A percentile compares a stretch with the other conserved stretches of the same genome.
phyloP scores from a whole-genome alignment of 2,888 invertebrate genomes.

The Leptopterna dolabrata region DNA sequence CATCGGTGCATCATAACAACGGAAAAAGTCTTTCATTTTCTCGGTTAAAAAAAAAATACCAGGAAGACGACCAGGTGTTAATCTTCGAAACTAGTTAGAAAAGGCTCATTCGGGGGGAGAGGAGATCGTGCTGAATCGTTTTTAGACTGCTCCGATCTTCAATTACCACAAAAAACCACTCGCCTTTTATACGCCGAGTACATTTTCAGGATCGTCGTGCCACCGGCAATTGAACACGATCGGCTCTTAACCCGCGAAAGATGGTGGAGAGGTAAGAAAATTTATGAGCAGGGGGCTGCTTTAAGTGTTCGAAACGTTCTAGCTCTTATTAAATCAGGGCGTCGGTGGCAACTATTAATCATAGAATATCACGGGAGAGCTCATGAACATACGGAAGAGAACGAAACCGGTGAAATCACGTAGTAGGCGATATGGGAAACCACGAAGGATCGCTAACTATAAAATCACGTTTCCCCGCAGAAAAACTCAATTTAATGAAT shows the following conservation, averaged over 20 bases:
- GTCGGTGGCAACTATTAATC: slow-evolving; percentile 21
- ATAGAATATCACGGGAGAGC: neutral
- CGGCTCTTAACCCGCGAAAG: neutral
- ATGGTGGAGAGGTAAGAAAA: neutral
- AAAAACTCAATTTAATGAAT: neutral
- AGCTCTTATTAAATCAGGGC: slow-evolving; percentile 21
- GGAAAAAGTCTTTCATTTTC: neutral
- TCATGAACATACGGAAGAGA: neutral
- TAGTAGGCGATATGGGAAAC: slow-evolving; percentile 3
- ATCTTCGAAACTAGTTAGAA: neutral
- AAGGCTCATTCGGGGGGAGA: neutral
- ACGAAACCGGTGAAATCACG: neutral
- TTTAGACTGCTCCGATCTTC: neutral
- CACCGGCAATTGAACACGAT: neutral
- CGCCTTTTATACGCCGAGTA: neutral
- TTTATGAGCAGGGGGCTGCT: slow-evolving; percentile 6
- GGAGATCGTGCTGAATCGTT: neutral
- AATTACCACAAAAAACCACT: neutral
- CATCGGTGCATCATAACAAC: neutral
- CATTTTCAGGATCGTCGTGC: neutral
- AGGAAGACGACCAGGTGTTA: neutral
- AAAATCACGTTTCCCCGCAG: slow-evolving; percentile 9
- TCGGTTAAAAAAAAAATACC: neutral
- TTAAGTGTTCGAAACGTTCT: neutral
- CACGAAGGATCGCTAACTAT: slow-evolving; percentile 17